Evolutionary conservation across 2,797 vertebrate genomes (phyloP).

Genomic region (Coregonus ussuriensis): DNA sequence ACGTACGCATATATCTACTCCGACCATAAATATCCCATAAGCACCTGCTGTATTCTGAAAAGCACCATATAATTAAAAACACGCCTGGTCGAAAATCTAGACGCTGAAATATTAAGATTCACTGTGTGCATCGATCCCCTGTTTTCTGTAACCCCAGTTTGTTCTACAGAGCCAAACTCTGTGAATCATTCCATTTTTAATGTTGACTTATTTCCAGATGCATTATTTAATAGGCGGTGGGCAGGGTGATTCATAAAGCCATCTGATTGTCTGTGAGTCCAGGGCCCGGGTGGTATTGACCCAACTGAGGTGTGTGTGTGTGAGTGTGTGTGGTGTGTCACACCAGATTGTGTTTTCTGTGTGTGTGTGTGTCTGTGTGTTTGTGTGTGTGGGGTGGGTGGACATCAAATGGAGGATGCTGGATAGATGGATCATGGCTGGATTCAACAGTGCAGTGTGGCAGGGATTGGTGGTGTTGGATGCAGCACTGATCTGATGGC

Average conservation of each 20-base stretch:
- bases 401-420: slow-evolving; percentile 36
- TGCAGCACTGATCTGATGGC: neutral
- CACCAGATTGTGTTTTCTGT: neutral
- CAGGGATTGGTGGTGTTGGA: neutral
- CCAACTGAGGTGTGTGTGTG: neutral
- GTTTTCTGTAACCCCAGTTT: slow-evolving; percentile 52
- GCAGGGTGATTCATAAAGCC: slow-evolving; percentile 55
- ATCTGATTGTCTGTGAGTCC: slow-evolving; percentile 41
- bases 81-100: slow-evolving; percentile 44
- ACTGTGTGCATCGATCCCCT: slow-evolving; percentile 30
- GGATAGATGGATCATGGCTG: neutral
- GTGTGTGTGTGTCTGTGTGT: too few species aligned
- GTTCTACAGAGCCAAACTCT: slow-evolving; percentile 69
- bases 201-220: slow-evolving; percentile 76
- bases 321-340: neutral
- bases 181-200: slow-evolving; percentile 76
- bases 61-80: slow-evolving; percentile 51
- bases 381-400: slow-evolving; percentile 13
- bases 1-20: slow-evolving; percentile 22
- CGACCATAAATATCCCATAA: slow-evolving; percentile 36
- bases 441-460: slow-evolving; percentile 8
- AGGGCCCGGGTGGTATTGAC: slow-evolving; percentile 18
- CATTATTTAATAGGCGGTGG: slow-evolving; percentile 78
- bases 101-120: slow-evolving; percentile 43
- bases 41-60: slow-evolving; percentile 31